A percentile compares a stretch with the other conserved stretches of the same genome.
phyloP scores from a whole-genome alignment of 2,888 invertebrate species.

The Trichacis sp. region DNA sequence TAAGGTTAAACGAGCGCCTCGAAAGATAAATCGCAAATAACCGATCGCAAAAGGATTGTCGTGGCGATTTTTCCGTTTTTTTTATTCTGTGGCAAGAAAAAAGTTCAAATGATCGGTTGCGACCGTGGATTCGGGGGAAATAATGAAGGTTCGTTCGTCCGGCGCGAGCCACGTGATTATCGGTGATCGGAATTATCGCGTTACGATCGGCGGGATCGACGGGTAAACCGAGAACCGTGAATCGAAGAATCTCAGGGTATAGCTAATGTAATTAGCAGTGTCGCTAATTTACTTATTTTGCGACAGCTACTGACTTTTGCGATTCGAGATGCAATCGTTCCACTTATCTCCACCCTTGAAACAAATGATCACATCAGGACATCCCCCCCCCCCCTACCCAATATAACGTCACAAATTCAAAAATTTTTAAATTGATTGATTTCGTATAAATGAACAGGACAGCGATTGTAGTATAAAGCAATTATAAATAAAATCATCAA shows the following conservation, averaged over 20 bases:
- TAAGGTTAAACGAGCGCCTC: not conserved
- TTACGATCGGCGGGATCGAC: conserved; percentile 13
- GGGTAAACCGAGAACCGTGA: not conserved
- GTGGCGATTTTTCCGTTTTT: not conserved
- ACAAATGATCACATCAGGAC: no score
- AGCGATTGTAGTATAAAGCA: no score
- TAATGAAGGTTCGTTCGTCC: not conserved
- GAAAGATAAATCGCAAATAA: not conserved
- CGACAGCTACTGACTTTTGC: no score
- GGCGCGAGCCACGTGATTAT: conserved; percentile 22
- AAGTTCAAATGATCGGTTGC: conserved; percentile 2
- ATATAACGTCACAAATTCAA: no score
- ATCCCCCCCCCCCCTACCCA: no score
- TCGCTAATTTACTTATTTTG: conserved; percentile 40
- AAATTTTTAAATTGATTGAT: no score
- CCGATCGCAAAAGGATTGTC: no score
- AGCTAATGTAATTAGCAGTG: conserved; percentile 37
- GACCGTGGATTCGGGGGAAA: conserved; percentile 7
- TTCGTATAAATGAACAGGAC: no score
- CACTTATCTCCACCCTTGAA: no score
- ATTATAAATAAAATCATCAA: no score
- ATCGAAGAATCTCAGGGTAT: conserved; percentile 16
- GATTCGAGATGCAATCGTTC: no score
- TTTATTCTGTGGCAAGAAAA: not conserved
- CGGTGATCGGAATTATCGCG: conserved; percentile 23